These are phyloP conservation scores for Andrena marginata DNA, from an alignment of 2,888 invertebrate species.

Conservation along the genomic window DNA sequence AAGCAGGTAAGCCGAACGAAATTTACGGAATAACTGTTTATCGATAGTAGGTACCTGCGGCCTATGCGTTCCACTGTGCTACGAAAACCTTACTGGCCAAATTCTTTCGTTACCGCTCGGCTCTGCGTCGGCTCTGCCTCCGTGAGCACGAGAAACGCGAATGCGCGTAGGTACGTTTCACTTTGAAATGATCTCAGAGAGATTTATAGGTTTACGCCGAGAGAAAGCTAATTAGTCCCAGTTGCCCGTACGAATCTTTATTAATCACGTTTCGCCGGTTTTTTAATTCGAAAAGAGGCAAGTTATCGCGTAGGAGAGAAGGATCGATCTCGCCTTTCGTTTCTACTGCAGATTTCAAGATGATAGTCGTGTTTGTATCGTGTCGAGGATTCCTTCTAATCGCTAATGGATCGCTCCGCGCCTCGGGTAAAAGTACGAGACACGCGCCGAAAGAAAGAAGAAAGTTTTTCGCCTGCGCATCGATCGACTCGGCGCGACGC, in stretches of 20 bases:
- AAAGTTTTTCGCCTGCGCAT: constrained; percentile 6
- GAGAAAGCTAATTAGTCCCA: constrained; percentile 55
- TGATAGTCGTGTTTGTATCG: background rate
- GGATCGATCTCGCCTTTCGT: constrained; percentile 1
- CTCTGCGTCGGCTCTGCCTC: too few species aligned
- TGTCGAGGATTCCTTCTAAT: constrained; percentile 1
- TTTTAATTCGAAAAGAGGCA: constrained; percentile 15
- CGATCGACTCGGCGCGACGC: constrained; percentile 8
- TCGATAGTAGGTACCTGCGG: constrained; percentile 29
- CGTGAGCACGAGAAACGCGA: background rate
- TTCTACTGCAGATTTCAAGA: background rate
- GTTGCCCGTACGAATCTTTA: constrained; percentile 37
- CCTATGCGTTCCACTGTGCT: background rate
- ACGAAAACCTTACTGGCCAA: too few species aligned
- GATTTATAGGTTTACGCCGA: constrained; percentile 13
- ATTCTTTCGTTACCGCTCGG: too few species aligned
- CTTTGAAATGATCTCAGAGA: background rate
- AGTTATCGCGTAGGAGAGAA: background rate
- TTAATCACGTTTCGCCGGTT: constrained; percentile 40
- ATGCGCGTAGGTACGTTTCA: constrained; percentile 19
- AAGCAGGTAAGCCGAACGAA: constrained; percentile 49
- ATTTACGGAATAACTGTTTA: constrained; percentile 4
- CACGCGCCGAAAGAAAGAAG: constrained; percentile 5
- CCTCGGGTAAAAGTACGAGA: background rate
- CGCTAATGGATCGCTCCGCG: background rate